Base-by-base conservation (phyloP, 1,140 invertebrate genomes). In the Coptotermes formosanus region DNA sequence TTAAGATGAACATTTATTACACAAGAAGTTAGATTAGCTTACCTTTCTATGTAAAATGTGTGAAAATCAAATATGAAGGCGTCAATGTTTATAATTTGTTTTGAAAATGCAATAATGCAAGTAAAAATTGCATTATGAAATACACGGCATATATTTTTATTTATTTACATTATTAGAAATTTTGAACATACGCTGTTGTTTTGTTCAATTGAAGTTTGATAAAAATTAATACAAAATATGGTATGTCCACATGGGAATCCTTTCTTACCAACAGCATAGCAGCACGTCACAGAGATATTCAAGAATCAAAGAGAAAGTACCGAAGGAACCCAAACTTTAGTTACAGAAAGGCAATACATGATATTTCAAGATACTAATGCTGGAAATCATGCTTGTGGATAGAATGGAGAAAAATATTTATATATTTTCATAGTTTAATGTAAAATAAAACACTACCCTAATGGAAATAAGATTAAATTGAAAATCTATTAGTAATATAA, bases 191-290 rank as follows among this genome's bases (percentile, higher is more conserved):
- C 1, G n/a, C n/a, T 75, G 19, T 55, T 55, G 2, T 55, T 21
- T 12, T 30, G n/a, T 75, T 9, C 64, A n/a, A 8, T 75, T 75
- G 25, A 9, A 25, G 9, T 11, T 75, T 9, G n/a, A 30, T 75
- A 16, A n/a, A 75, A 75, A 83, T 83, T 83, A 11, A 82, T 38
- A 83, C 25, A 44, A 83, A 83, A 83, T 43, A 45, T 45, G 43
- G 25, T 52, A 83, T 32, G 23, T 43, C 48, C 6, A 85, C 55
- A 84, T 84, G 87, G 86, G 87, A 86, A 86, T 86, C 87, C 85
- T 52, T 82, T 86, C 83, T 59, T 48, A 82, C 81, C 85, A 82
- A 86, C 82, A 83, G 32, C 64, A 75, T 75, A 75, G 25, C 64
- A 75, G 64, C n/a, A 75, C 7, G 30, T 75, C n/a, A 75, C 30